These are phyloP conservation scores for Cremastinae sp. DNA, from an alignment of 2,888 invertebrate species.

Conservation along the genomic window DNA sequence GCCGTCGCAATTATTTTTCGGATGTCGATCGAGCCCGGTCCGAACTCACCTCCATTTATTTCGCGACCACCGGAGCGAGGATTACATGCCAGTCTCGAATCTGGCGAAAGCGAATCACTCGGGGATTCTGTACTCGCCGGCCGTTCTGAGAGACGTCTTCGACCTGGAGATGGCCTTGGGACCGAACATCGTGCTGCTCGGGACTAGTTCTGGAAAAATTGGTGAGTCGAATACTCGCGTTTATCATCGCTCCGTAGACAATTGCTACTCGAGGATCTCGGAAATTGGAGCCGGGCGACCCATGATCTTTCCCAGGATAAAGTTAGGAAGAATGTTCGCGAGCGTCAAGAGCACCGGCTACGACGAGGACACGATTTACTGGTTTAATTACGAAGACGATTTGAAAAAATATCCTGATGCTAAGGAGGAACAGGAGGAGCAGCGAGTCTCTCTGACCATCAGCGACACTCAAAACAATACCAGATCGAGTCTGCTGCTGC, in stretches of 20 bases:
- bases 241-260: conserved; percentile 67
- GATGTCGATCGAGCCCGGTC: conserved; percentile 32
- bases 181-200: conserved; percentile 66
- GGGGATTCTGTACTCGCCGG: conserved; percentile 70
- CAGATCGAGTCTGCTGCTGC: conserved; percentile 79
- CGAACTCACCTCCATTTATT: conserved; percentile 1
- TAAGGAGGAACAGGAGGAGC: conserved; percentile 37
- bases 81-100: conserved; percentile 73
- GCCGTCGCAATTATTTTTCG: conserved; percentile 64
- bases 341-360: conserved; percentile 64
- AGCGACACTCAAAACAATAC: conserved; percentile 67
- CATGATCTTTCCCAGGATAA: conserved; percentile 64
- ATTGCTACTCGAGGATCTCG: conserved; percentile 71
- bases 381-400: conserved; percentile 67
- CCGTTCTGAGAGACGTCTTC: conserved; percentile 62
- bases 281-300: conserved; percentile 60
- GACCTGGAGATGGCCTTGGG: conserved; percentile 66
- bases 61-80: conserved; percentile 45
- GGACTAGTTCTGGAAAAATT: conserved; percentile 25
- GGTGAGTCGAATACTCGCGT: conserved; percentile 65
- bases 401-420: conserved; percentile 32
- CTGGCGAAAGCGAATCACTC: conserved; percentile 67
- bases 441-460: conserved; percentile 38
- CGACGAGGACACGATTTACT: conserved; percentile 67
- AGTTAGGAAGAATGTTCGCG: conserved; percentile 55